phyloP scores from a whole-genome alignment of 2,113 vertebrate genomes.

The Lasiurus borealis region DNA sequence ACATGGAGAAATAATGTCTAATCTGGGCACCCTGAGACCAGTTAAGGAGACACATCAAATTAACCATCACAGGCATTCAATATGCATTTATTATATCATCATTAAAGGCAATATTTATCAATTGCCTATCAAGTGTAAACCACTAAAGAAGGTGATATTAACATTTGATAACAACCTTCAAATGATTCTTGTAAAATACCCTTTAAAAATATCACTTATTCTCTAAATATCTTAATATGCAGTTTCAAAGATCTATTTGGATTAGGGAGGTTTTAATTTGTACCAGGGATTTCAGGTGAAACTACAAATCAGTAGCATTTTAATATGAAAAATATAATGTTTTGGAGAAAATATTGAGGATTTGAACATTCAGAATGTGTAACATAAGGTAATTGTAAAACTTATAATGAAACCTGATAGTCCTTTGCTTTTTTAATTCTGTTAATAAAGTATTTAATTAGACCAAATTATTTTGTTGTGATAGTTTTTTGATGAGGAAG shows the following conservation, averaged over 20 bases:
- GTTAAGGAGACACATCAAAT: not conserved
- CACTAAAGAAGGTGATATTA: not conserved
- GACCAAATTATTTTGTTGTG: not conserved
- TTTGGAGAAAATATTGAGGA: not conserved
- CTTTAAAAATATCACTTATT: not conserved
- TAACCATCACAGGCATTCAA: not conserved
- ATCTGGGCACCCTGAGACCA: not conserved
- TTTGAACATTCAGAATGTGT: not conserved
- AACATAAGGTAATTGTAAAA: not conserved
- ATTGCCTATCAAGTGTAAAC: not conserved
- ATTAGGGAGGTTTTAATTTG: constrained; percentile 1
- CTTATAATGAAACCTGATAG: not conserved
- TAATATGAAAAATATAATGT: not conserved
- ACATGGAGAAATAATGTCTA: not conserved
- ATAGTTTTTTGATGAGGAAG: not conserved
- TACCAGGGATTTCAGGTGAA: not conserved
- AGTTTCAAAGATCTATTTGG: not conserved
- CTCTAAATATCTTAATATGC: not conserved
- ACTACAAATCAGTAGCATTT: not conserved
- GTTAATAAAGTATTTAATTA: not conserved
- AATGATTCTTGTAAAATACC: not conserved
- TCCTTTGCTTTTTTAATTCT: not conserved
- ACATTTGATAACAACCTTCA: not conserved
- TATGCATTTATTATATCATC: not conserved
- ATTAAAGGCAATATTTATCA: not conserved